phyloP scores from a whole-genome alignment of 2,888 invertebrate species.

The Phengaris alcon region DNA sequence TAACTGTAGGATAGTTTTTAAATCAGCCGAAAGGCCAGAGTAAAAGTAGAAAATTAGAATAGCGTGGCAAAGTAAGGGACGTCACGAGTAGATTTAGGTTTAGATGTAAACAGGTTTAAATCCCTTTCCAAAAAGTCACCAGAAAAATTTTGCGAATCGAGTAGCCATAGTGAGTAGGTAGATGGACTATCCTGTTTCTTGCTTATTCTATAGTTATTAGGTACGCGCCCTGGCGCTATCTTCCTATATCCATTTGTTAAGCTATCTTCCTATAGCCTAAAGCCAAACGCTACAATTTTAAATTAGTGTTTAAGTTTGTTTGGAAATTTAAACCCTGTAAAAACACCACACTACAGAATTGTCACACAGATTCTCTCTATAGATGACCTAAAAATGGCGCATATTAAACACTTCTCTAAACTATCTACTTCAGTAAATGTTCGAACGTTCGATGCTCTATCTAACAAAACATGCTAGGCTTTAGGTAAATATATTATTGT shows the following conservation, averaged over 20 bases:
- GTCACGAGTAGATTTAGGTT: neutral
- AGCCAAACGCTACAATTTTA: neutral
- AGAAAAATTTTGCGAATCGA: neutral
- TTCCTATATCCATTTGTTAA: neutral
- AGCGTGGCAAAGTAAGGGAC: neutral
- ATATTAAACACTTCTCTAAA: neutral
- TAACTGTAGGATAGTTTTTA: neutral
- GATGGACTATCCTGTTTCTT: neutral
- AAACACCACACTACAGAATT: neutral
- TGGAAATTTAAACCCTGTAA: neutral
- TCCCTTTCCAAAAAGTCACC: neutral
- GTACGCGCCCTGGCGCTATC: neutral
- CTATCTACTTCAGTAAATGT: neutral
- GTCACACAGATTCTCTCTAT: neutral
- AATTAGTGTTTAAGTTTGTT: neutral
- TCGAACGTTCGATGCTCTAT: no score
- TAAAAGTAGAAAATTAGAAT: neutral
- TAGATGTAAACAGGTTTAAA: neutral
- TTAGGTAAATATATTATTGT: constrained; percentile 7
- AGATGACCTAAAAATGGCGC: neutral
- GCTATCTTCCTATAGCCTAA: neutral
- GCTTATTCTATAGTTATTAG: neutral
- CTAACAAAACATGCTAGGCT: neutral
- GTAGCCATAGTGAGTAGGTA: neutral
- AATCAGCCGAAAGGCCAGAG: neutral